Evolutionary conservation across 2,888 invertebrate genomes (phyloP), one percentile per base, ranked within the genome.

Genomic region (Caenorhabditis drosophilae): DNA sequence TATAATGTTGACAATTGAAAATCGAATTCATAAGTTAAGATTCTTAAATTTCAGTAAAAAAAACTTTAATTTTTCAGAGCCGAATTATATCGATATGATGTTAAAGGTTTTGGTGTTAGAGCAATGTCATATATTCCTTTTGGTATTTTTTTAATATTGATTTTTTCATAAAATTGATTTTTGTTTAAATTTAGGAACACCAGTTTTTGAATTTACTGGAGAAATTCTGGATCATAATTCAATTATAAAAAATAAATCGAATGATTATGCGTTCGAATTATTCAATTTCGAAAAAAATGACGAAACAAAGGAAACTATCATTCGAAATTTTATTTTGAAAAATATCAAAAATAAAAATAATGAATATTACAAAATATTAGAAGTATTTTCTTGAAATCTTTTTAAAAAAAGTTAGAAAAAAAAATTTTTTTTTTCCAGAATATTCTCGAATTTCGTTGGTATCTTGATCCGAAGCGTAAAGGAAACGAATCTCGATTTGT

Each of bases 401-500:
- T n/a, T n/a, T n/a, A n/a, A n/a, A n/a, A n/a, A n/a, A n/a, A n/a
- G n/a, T n/a, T n/a, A n/a, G n/a, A n/a, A n/a, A n/a, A n/a, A 49
- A 36, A 1, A 36, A 27, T 47, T 22, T 12, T 9, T 46, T 46
- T 31, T 18, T 55, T 40, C 38, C 54, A 4, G 54, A 41, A 4
- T 40, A 31, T 16, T 47, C 46, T 23, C 27, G 7, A 4, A 12
- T 11, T 36, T 35, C 4, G 6, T 38, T 56, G 20, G 20, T n/a
- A 25, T 11, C n/a, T 55, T 3, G 23, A 56, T 38, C 61, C 55
- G 20, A 61, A 51, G 20, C 11, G 4, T 15, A 18, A 47, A 4
- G 61, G 55, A 1, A 61, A 61, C 25, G 42, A 42, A 15, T 50
- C 41, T 12, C 18, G 61, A 27, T 51, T 47, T 2, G 36, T 49